Percentiles rank a stretch among this genome's conserved stretches.
Evolutionary conservation across 2,113 vertebrate genomes (phyloP).

Genomic region (Xyrauchen texanus): DNA sequence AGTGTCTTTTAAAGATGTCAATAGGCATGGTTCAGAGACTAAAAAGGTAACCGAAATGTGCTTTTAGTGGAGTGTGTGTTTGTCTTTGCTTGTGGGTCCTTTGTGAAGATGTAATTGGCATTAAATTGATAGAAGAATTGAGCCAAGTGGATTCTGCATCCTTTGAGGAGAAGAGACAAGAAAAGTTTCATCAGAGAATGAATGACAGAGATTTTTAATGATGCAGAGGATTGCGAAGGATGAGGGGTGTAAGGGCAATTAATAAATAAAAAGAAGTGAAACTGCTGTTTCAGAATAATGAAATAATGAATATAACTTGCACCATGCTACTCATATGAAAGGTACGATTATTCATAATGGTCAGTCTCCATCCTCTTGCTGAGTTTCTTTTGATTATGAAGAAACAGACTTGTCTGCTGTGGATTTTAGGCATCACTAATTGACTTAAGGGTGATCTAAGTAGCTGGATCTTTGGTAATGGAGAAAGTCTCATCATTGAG

Average conservation of each 20-base stretch:
- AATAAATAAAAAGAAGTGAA: slow-evolving; percentile 11
- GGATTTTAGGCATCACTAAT: slow-evolving; percentile 43
- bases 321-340: slow-evolving; percentile 34
- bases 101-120: slow-evolving; percentile 48
- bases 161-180: slow-evolving; percentile 6
- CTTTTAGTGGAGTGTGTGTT: slow-evolving; percentile 23
- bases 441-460: slow-evolving; percentile 33
- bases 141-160: slow-evolving; percentile 20
- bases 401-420: slow-evolving; percentile 25
- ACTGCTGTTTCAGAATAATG: slow-evolving; percentile 20
- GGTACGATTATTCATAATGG: slow-evolving; percentile 17
- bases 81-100: not conserved
- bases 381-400: slow-evolving; percentile 42
- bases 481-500: slow-evolving; percentile 41
- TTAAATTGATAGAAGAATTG: slow-evolving; percentile 42
- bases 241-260: not conserved
- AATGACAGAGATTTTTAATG: slow-evolving; percentile 33
- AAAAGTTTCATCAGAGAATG: not conserved
- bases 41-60: slow-evolving; percentile 1
- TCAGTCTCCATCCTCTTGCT: slow-evolving; percentile 1
- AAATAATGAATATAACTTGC: slow-evolving; percentile 47
- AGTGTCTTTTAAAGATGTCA: slow-evolving; percentile 17
- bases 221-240: slow-evolving; percentile 4
- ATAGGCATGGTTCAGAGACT: not conserved
- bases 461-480: slow-evolving; percentile 42